Conservation (phyloP, 2,113 vertebrate species). For the Chaetodon trifascialis region DNA sequence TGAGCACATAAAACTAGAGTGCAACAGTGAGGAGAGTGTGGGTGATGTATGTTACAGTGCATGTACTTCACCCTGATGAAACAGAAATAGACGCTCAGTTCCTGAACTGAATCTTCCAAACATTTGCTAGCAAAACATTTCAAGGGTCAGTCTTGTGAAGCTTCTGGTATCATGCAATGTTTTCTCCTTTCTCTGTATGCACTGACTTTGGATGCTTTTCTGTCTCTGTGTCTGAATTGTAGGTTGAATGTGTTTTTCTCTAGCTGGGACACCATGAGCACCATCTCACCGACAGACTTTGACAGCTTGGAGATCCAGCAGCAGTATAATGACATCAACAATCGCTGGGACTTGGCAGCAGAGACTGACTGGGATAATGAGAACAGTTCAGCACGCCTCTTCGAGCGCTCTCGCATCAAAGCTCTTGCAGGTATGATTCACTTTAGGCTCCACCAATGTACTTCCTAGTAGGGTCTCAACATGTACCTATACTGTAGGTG, state of each 20-base stretch:
- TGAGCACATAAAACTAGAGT: conserved; percentile 35
- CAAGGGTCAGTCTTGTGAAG: conserved; percentile 12
- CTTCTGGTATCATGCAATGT: not conserved
- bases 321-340: conserved; percentile 96
- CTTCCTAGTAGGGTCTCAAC: not conserved
- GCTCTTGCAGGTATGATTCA: conserved; percentile 89
- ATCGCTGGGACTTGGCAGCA: conserved; percentile 93
- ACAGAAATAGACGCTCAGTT: conserved; percentile 22
- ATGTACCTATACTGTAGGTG: not conserved
- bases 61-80: not conserved
- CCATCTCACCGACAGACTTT: conserved; percentile 93
- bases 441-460: not conserved
- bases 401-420: conserved; percentile 94
- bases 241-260: conserved; percentile 82
- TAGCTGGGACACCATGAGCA: conserved; percentile 88
- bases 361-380: conserved; percentile 96
- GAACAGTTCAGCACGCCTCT: conserved; percentile 94
- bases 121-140: conserved; percentile 9
- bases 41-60: conserved; percentile 17
- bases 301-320: conserved; percentile 97
- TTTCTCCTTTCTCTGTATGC: not conserved
- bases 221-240: conserved; percentile 35
- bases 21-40: conserved; percentile 22
- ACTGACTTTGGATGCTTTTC: conserved; percentile 31
- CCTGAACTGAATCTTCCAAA: conserved; percentile 11